Percentiles rank a stretch among this genome's conserved stretches.
These are phyloP conservation scores for Ariopsis seemanni DNA, from an alignment of 2,113 vertebrate species.

Conservation along the genomic window DNA sequence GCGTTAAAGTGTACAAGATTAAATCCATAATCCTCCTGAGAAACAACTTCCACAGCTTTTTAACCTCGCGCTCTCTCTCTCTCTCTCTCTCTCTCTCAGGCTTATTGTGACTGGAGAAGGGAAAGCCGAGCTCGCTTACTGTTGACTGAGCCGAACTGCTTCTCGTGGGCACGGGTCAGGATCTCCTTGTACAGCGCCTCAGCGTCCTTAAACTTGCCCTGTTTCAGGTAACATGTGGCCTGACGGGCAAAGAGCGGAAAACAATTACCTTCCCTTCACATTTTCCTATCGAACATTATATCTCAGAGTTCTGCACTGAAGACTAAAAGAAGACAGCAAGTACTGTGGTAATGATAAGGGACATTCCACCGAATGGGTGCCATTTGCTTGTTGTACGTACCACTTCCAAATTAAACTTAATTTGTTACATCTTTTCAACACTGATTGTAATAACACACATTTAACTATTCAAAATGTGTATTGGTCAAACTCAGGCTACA, in stretches of 20 bases:
- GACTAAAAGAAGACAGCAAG: not conserved
- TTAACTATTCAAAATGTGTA: too few relatives aligned
- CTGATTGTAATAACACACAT: too few relatives aligned
- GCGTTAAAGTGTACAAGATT: slow-evolving; percentile 7
- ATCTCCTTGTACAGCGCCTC: slow-evolving; percentile 87
- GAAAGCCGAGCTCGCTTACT: slow-evolving; percentile 67
- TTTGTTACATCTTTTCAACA: too few relatives aligned
- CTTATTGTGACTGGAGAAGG: not conserved
- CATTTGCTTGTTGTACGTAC: too few relatives aligned
- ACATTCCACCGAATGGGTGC: too few relatives aligned
- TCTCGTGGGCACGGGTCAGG: slow-evolving; percentile 84
- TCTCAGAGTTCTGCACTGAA: not conserved
- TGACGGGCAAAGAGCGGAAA: slow-evolving; percentile 46
- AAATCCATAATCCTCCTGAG: slow-evolving; percentile 30
- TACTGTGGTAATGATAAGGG: too few relatives aligned
- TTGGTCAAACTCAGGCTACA: too few relatives aligned
- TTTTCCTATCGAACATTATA: not conserved
- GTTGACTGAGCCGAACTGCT: slow-evolving; percentile 86
- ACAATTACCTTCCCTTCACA: not conserved
- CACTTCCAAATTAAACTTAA: too few relatives aligned
- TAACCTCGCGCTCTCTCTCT: not conserved
- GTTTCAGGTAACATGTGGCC: slow-evolving; percentile 89
- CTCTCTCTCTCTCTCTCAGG: too few relatives aligned
- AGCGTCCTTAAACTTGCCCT: slow-evolving; percentile 85
- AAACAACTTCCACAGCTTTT: not conserved